These are phyloP conservation scores for Salmo trutta DNA, from an alignment of 2,797 vertebrate species.

Conservation along the genomic window DNA sequence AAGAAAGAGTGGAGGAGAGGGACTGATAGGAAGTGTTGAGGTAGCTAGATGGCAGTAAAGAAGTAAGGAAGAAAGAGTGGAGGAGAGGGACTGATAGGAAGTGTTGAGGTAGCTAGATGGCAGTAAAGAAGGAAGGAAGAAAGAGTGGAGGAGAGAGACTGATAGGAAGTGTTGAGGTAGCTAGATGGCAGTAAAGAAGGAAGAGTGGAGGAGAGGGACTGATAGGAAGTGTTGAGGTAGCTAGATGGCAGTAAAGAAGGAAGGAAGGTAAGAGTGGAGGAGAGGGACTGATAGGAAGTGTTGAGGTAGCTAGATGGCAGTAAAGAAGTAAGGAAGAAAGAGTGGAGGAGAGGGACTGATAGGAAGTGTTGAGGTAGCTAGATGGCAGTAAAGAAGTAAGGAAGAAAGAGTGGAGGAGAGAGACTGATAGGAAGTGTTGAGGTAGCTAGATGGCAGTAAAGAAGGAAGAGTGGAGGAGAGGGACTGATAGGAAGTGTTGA, in stretches of 20 bases:
- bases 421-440: neutral
- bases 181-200: slow-evolving; percentile 27
- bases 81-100: no score
- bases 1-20: slow-evolving; percentile 1
- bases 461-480: neutral
- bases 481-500: neutral
- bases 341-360: neutral
- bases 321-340: slow-evolving; percentile 22
- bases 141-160: slow-evolving; percentile 32
- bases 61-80: slow-evolving; percentile 18
- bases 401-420: slow-evolving; percentile 8
- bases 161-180: slow-evolving; percentile 16
- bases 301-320: slow-evolving; percentile 35
- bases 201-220: slow-evolving; percentile 27
- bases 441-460: slow-evolving; percentile 33
- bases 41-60: slow-evolving; percentile 31
- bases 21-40: neutral
- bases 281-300: neutral
- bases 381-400: slow-evolving; percentile 20
- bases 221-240: slow-evolving; percentile 15
- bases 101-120: neutral
- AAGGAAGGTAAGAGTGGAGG: slow-evolving; percentile 13
- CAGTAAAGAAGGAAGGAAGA: neutral
- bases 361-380: slow-evolving; percentile 25
- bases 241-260: slow-evolving; percentile 25